Conservation (phyloP, 2,888 invertebrate species). For the Cheilosia variabilis region DNA sequence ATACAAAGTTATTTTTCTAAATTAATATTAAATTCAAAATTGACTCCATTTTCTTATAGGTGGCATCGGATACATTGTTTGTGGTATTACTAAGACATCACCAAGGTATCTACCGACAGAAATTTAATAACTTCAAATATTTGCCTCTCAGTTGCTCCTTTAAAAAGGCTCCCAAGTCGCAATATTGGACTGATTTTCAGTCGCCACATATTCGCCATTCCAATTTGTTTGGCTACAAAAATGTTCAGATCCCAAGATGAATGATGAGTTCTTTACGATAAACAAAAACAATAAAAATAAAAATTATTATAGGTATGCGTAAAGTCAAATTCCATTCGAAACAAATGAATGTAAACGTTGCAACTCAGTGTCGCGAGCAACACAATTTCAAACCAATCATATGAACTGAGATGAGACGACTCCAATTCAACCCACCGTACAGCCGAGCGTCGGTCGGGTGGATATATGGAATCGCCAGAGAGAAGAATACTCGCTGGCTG, state of each 20-base stretch:
- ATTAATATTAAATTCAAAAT: no score
- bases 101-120: no score
- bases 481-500: background rate
- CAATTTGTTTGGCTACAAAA: conserved; percentile 11
- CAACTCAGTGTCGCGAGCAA: background rate
- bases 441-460: background rate
- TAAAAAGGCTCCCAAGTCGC: no score
- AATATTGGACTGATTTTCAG: no score
- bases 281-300: background rate
- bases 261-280: background rate
- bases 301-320: background rate
- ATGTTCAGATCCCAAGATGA: background rate
- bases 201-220: no score
- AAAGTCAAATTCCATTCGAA: background rate
- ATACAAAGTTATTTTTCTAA: no score
- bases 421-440: background rate
- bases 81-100: no score
- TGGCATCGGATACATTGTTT: no score
- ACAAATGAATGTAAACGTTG: background rate
- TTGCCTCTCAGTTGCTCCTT: no score
- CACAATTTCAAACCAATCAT: conserved; percentile 4
- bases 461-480: background rate
- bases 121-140: no score
- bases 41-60: no score
- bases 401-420: background rate